Evolutionary conservation across 2,888 invertebrate species (phyloP).

Genomic region (Epirrhoe tristata): DNA sequence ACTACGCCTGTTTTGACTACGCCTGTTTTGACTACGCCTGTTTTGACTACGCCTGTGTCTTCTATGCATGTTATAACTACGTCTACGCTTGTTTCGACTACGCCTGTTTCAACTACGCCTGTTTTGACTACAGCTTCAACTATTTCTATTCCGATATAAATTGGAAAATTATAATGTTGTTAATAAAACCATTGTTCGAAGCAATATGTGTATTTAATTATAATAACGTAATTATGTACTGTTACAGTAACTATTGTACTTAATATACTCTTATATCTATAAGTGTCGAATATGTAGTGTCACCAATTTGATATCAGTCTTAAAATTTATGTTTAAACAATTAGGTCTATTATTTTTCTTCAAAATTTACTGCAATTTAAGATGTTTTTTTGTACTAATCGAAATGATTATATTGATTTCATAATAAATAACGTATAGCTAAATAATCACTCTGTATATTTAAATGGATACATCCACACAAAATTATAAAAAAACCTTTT

Average conservation of each 20-base stretch:
- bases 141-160: not conserved
- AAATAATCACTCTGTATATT: slow-evolving; percentile 54
- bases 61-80: too few relatives aligned
- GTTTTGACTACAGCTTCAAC: not conserved
- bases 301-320: slow-evolving; percentile 65
- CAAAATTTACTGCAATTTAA: slow-evolving; percentile 34
- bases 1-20: not conserved
- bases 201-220: slow-evolving; percentile 78
- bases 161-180: not conserved
- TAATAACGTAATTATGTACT: slow-evolving; percentile 61
- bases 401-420: slow-evolving; percentile 45
- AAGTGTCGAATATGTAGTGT: slow-evolving; percentile 56
- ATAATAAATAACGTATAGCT: slow-evolving; percentile 59
- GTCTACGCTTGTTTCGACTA: slow-evolving; percentile 15
- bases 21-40: too few relatives aligned
- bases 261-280: slow-evolving; percentile 59
- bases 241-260: slow-evolving; percentile 80
- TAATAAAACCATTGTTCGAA: slow-evolving; percentile 52
- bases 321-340: slow-evolving; percentile 47
- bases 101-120: slow-evolving; percentile 17
- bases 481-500: slow-evolving; percentile 47
- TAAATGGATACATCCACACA: slow-evolving; percentile 58
- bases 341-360: slow-evolving; percentile 45
- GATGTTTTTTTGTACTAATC: slow-evolving; percentile 43
- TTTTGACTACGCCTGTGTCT: slow-evolving; percentile 5